Percentiles rank a stretch among this genome's conserved stretches.
Evolutionary conservation across 1,140 invertebrate genomes (phyloP).

Genomic region (Platyura marginata): DNA sequence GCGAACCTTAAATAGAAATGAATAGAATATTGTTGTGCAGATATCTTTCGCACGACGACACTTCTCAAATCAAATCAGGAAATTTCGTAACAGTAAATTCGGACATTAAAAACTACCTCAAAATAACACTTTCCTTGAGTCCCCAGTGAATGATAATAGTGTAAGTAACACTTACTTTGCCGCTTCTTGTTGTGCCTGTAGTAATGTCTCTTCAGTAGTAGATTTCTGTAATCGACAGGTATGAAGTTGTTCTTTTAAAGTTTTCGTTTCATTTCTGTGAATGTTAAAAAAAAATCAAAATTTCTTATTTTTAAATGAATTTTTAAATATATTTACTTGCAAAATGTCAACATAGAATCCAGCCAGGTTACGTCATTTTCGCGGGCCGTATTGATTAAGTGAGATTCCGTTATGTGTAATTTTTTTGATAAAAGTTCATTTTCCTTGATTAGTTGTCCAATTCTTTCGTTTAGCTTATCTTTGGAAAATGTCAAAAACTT

Average conservation of each 20-base stretch:
- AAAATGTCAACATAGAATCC: slow-evolving; percentile 22
- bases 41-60: too few species aligned
- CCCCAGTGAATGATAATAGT: too few species aligned
- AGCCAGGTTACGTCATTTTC: slow-evolving; percentile 19
- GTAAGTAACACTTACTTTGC: slow-evolving; percentile 14
- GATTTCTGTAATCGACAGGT: slow-evolving; percentile 18
- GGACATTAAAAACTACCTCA: too few species aligned
- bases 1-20: too few species aligned
- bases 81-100: too few species aligned
- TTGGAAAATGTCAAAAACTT: too few species aligned
- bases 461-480: slow-evolving; percentile 21
- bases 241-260: slow-evolving; percentile 17
- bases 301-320: not conserved
- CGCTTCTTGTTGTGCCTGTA: slow-evolving; percentile 17
- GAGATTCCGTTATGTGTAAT: slow-evolving; percentile 12
- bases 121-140: too few species aligned
- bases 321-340: slow-evolving; percentile 19
- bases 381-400: slow-evolving; percentile 14
- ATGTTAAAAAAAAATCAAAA: not conserved
- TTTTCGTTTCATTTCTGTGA: slow-evolving; percentile 22
- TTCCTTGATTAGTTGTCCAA: slow-evolving; percentile 12
- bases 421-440: slow-evolving; percentile 14
- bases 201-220: slow-evolving; percentile 16
- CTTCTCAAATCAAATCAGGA: too few species aligned
- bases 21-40: too few species aligned